phyloP scores from a whole-genome alignment of 1,140 invertebrate genomes.

The Spodoptera litura region DNA sequence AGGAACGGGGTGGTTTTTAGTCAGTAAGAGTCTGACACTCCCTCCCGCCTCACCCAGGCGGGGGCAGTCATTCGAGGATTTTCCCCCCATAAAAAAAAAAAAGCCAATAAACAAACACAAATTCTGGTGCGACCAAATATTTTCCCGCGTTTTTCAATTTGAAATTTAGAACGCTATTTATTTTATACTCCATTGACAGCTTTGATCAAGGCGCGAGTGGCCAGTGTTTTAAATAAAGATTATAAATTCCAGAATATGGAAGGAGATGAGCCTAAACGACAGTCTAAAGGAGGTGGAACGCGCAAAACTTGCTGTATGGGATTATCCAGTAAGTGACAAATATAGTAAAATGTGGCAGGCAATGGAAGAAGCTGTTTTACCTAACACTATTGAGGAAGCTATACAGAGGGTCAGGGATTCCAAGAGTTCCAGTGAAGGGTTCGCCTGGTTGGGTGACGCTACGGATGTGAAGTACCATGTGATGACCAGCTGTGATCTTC shows the following conservation, averaged over 20 bases:
- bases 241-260: constrained; percentile 94
- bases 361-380: constrained; percentile 96
- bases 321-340: constrained; percentile 99
- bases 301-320: constrained; percentile 98
- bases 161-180: background rate
- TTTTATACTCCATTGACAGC: background rate
- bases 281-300: constrained; percentile 95
- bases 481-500: constrained; percentile 96
- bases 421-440: constrained; percentile 92
- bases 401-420: constrained; percentile 92
- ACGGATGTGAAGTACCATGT: constrained; percentile 95
- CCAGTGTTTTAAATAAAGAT: background rate
- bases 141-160: no score
- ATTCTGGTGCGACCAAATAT: no score
- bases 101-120: no score
- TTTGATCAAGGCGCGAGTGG: background rate
- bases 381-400: constrained; percentile 91
- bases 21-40: no score
- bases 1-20: no score
- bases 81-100: no score
- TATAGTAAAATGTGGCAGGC: constrained; percentile 99
- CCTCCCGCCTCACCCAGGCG: no score
- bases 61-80: no score
- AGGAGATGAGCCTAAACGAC: constrained; percentile 98
- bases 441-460: constrained; percentile 97